Base-by-base conservation (phyloP, 2,113 vertebrate genomes). In the Danionella cerebrum region DNA sequence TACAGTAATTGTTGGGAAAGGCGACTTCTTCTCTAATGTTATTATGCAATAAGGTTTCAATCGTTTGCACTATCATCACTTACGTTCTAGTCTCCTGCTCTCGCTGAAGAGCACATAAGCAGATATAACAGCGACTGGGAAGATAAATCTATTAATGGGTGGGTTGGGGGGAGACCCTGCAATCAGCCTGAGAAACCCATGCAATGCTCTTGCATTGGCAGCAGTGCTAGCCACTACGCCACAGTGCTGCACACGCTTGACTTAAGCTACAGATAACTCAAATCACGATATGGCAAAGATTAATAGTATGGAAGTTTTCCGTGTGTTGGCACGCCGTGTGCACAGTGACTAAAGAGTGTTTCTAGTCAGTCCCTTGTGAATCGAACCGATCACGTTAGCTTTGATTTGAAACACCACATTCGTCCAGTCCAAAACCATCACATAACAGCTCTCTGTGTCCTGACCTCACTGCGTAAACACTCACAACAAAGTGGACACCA, bases 21-120 rank as follows among this genome's bases (percentile, higher is more conserved):
- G 69, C 69, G 48, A 73, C 53, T 74, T 53, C 50, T 64, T 71
- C 41, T 78, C 36, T 79, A 84, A 84, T 84, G 86, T 83, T 86
- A 81, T 84, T 85, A 88, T 88, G 86, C 85, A 88, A 88, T 90
- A 87, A 85, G 78, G 75, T 72, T 71, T 80, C 84, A 83, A 86
- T 80, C 86, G 79, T 89, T 92, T 92, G 90, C 89, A 91, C 75
- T 73, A 77, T 73, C 75, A 73, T 73, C 25, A 67, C 31, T 72
- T 69, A 64, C 63, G 57, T 73, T 67, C 33, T 69, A 64, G 57
- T 73, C 67, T 69, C 63, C 22, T 51, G 70, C 35, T 48, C 62
- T 29, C n/a, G 41, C 60, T 31, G n/a, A 59, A 54, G 65, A 72
- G 22, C 52, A 66, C 66, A 55, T 24, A 11, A 25, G 18, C 29